These are phyloP conservation scores for Tachina lurida DNA, from an alignment of 2,888 invertebrate genomes.

Conservation along the genomic window DNA sequence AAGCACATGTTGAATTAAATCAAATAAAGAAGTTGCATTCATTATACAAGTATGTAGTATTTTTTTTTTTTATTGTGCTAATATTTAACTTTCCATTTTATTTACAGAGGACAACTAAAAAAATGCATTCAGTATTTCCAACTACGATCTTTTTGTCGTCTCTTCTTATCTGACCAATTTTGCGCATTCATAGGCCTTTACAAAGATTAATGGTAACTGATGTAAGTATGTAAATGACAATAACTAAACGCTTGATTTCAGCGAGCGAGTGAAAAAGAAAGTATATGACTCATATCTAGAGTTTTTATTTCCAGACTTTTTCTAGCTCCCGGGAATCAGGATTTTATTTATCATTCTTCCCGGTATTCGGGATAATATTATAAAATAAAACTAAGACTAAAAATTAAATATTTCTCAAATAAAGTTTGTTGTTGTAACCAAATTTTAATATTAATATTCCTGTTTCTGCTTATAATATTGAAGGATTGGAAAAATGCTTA, in stretches of 20 bases:
- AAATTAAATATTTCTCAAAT: too few species aligned
- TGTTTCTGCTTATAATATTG: too few species aligned
- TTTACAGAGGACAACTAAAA: not conserved
- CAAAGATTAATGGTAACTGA: conserved; percentile 35
- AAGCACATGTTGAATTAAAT: conserved; percentile 10
- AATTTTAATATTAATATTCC: too few species aligned
- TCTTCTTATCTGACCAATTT: not conserved
- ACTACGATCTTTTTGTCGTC: conserved; percentile 19
- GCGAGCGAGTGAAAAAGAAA: conserved; percentile 4
- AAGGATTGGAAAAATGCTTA: too few species aligned
- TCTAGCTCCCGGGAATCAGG: too few species aligned
- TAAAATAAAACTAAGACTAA: too few species aligned
- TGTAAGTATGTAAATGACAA: conserved; percentile 51
- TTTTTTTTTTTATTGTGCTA: not conserved
- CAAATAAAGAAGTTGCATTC: conserved; percentile 9
- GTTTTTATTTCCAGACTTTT: too few species aligned
- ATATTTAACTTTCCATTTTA: conserved; percentile 2
- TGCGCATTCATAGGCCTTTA: conserved; percentile 23
- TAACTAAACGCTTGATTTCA: conserved; percentile 66
- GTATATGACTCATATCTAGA: not conserved
- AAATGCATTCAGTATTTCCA: conserved; percentile 12
- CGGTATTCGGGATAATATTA: too few species aligned
- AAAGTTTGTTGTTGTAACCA: too few species aligned
- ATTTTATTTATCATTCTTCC: too few species aligned
- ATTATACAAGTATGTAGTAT: not conserved